Percentiles rank a stretch among this genome's conserved stretches.
These are phyloP conservation scores for Darevskia mixta DNA, from an alignment of 2,797 vertebrate species.

Conservation along the genomic window DNA sequence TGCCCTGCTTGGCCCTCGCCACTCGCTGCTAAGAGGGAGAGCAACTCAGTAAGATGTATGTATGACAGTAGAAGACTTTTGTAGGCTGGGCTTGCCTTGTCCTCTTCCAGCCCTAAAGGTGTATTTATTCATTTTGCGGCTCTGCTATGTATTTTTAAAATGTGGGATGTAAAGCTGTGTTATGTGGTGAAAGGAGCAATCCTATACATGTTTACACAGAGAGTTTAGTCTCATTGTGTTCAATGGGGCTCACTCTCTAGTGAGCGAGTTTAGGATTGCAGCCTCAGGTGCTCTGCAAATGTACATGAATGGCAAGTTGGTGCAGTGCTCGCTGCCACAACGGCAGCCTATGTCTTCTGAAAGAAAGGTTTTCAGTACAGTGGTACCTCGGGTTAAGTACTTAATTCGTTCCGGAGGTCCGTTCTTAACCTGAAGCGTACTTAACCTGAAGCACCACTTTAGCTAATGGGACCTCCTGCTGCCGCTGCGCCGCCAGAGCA, in stretches of 20 bases:
- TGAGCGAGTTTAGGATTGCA: conserved; percentile 23
- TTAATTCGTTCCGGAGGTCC: no score
- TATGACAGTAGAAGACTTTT: conserved; percentile 66
- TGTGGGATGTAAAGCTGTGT: conserved; percentile 53
- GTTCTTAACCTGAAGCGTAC: no score
- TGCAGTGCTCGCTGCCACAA: conserved; percentile 55
- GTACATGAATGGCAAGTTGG: conserved; percentile 66
- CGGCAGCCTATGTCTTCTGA: conserved; percentile 65
- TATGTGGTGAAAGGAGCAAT: conserved; percentile 61
- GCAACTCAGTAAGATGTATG: conserved; percentile 68
- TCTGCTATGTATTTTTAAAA: conserved; percentile 59
- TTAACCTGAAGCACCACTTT: no score
- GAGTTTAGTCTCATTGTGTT: not conserved
- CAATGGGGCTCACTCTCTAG: not conserved
- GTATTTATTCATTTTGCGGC: conserved; percentile 69
- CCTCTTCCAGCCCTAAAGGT: conserved; percentile 68
- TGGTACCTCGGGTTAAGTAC: no score
- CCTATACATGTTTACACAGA: not conserved
- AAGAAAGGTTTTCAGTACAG: conserved; percentile 59
- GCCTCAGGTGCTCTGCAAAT: conserved; percentile 71
- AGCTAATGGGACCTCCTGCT: no score
- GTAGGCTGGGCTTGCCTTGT: conserved; percentile 67
- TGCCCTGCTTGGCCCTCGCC: conserved; percentile 68
- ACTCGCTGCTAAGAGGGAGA: conserved; percentile 67
- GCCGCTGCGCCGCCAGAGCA: no score